Conservation (phyloP, 2,113 vertebrate species). For the Brachionichthys hirsutus region DNA sequence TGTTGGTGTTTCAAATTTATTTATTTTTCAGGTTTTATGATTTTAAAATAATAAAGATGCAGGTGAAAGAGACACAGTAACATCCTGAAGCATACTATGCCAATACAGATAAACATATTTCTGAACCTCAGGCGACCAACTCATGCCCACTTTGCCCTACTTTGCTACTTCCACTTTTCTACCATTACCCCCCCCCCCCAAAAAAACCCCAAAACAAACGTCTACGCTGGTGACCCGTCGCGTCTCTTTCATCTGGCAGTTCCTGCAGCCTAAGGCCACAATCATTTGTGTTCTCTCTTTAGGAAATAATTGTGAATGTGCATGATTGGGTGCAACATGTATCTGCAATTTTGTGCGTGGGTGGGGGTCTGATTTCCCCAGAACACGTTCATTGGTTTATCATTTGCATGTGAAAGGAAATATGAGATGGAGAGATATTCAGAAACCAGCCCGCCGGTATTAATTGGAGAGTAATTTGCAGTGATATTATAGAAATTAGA, state of each 20-base stretch:
- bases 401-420: slow-evolving; percentile 55
- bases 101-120: slow-evolving; percentile 34
- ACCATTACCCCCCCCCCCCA: no score
- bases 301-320: slow-evolving; percentile 12
- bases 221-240: slow-evolving; percentile 15
- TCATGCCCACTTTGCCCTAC: slow-evolving; percentile 17
- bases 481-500: slow-evolving; percentile 34
- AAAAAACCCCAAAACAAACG: slow-evolving; percentile 11
- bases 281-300: slow-evolving; percentile 12
- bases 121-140: slow-evolving; percentile 18
- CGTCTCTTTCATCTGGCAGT: slow-evolving; percentile 8
- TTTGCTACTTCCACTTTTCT: slow-evolving; percentile 17
- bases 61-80: slow-evolving; percentile 8
- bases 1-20: slow-evolving; percentile 10
- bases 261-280: slow-evolving; percentile 20
- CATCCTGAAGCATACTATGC: neutral
- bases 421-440: slow-evolving; percentile 44
- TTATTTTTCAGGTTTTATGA: slow-evolving; percentile 1
- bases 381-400: slow-evolving; percentile 14
- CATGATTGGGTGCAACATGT: neutral
- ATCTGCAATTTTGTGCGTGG: neutral
- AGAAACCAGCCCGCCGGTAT: slow-evolving; percentile 20
- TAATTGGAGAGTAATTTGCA: slow-evolving; percentile 42
- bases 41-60: slow-evolving; percentile 7
- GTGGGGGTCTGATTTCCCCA: slow-evolving; percentile 17